phyloP scores from a whole-genome alignment of 2,797 vertebrate species.

The Nasua narica region DNA sequence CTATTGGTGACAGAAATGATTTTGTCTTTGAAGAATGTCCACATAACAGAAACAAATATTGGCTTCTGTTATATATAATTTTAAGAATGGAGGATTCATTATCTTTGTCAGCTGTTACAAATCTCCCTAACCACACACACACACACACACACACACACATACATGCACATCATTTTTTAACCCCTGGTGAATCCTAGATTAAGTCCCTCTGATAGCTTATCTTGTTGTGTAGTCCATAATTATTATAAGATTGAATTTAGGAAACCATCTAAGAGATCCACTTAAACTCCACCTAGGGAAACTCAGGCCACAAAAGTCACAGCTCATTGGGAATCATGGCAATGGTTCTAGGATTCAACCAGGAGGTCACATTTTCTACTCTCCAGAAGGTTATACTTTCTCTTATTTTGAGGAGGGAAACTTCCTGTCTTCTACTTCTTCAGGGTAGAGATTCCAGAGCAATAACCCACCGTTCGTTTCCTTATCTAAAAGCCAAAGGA shows the following conservation, averaged over 20 bases:
- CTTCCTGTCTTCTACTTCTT: not conserved
- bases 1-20: not conserved
- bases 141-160: not conserved
- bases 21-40: slow-evolving; percentile 27
- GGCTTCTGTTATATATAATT: slow-evolving; percentile 29
- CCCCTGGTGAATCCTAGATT: not conserved
- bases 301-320: not conserved
- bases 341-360: not conserved
- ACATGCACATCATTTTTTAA: not conserved
- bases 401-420: not conserved
- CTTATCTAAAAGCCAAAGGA: not conserved
- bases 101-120: not conserved
- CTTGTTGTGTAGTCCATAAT: not conserved
- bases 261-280: not conserved
- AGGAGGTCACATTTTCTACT: not conserved
- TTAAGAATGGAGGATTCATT: slow-evolving; percentile 11
- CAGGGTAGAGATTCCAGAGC: not conserved
- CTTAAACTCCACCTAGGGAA: not conserved
- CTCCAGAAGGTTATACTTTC: not conserved
- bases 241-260: not conserved
- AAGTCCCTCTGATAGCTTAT: not conserved
- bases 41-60: slow-evolving; percentile 39
- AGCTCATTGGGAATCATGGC: not conserved
- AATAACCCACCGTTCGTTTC: not conserved
- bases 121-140: not conserved